Evolutionary conservation across 35 echinoderm and acorn worm genomes (phyloP), one percentile per base, ranked within the genome.

Genomic region (Acanthaster planci): DNA sequence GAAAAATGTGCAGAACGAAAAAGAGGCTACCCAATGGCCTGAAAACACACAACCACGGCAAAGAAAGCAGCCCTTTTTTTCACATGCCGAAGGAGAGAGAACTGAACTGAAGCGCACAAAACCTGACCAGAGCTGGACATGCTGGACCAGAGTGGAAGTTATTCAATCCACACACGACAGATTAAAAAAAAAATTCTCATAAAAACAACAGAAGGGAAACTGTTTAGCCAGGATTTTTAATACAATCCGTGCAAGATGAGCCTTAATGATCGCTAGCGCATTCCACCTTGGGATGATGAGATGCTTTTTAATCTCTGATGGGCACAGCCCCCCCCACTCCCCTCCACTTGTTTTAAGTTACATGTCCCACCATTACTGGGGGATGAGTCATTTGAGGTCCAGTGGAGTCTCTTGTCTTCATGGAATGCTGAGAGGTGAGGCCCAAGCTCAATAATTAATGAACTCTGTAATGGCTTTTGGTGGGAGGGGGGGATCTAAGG

Each of bases 381-480:
- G 26, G 64, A 72, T 72, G 64, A 72, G 64, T 72, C 64, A 72
- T 1, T 47, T 47, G 34, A 26, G 18, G 64, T 72, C 29, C 64
- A 29, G 0, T 35, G 64, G 64, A 14, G 64, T 12, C 26, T 72
- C 64, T 72, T 72, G 4, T 47, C 42, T 47, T 12, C 12, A 47
- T 12, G 42, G 42, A 12, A 47, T 12, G 42, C 42, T n/a, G 12
- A 47, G 42, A 12, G 64, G 64, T 72, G 64, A 72, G 26, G 30
- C 18, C 64, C 42, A 47, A 72, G 64, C 4, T 72, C 64, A 72
- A 72, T 72, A 72, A 72, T 72, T 72, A 72, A 72, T 72, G 64
- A 26, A 72, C 64, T 34, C 64, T 72, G 64, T 72, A 72, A 72
- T 72, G 64, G 64, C 21, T 72, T 72, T 30, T 30, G 64, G 64